Base-by-base conservation (phyloP, 1,140 invertebrate species). In the Saxidomus purpurata region DNA sequence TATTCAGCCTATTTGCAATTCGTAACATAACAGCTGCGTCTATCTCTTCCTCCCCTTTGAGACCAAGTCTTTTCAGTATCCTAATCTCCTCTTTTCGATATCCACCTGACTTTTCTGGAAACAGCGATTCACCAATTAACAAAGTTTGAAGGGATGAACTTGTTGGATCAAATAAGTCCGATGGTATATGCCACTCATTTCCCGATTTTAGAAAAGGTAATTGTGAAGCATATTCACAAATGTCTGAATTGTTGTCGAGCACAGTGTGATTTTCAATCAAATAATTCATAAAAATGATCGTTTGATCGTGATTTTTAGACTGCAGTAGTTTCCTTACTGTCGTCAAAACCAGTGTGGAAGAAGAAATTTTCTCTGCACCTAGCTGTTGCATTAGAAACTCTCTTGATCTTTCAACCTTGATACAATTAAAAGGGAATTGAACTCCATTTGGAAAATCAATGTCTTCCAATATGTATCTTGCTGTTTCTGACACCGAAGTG, bases 151-250 rank as follows among this genome's bases (percentile, higher is more conserved):
- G 43, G 28, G 11, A 36, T 31, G 40, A 22, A 74, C 47, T 40
- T 9, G 49, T 31, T 52, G 82, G 82, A 43, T 85, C 49, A 59
- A 74, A 85, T 28, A 85, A 43, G 8, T 85, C 63, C 0, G 31
- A 71, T 22, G 82, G 82, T 52, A n/a, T 74, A n/a, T 22, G 25
- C 8, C 25, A 43, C 2, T 36, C 34, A 22, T 13, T 34, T 0
- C 47, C 69, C 8, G 61, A 17, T 36, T 28, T 49, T 19, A 85
- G 34, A 74, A 74, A 85, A 17, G 63, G 40, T 19, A 85, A 19
- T 25, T 52, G 34, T 11, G 31, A 43, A 0, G 82, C 82, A 67
- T 28, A 0, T 0, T 52, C 28, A 2, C 67, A 47, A 28, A 74
- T 74, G 34, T 69, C 28, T 43, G 0, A 40, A 40, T 71, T 43